A percentile compares a stretch with the other conserved stretches of the same genome.
These are phyloP conservation scores for Caenorhabditis remanei DNA, from an alignment of 1,140 invertebrate genomes.

Conservation along the genomic window DNA sequence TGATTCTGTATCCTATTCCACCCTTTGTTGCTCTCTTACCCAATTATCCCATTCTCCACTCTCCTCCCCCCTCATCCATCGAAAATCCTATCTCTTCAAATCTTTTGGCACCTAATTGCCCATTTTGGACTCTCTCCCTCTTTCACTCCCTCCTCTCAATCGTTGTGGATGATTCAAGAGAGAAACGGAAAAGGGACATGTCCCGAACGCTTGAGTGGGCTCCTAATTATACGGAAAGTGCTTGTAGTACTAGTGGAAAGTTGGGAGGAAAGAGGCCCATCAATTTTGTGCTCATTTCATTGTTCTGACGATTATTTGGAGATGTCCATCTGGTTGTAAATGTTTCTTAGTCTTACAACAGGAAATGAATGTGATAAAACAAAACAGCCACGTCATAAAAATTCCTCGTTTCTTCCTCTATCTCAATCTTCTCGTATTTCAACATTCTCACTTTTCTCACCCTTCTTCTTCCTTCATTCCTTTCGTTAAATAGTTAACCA, in stretches of 20 bases:
- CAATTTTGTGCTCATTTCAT: neutral
- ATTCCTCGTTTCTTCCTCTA: neutral
- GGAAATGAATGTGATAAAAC: conserved; percentile 3
- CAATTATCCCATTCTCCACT: neutral
- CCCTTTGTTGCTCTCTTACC: neutral
- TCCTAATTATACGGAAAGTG: conserved; percentile 24
- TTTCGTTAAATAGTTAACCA: neutral
- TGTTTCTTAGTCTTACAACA: neutral
- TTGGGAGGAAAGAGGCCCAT: neutral
- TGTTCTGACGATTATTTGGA: no score
- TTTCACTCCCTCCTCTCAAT: no score
- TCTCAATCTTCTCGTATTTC: neutral
- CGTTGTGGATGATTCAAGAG: neutral
- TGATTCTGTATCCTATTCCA: no score
- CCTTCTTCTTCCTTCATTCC: neutral
- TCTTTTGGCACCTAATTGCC: conserved; percentile 41
- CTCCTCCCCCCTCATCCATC: neutral
- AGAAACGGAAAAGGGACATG: neutral
- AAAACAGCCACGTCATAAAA: conserved; percentile 16
- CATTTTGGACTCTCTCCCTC: neutral
- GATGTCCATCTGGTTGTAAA: neutral
- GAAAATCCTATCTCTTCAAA: neutral
- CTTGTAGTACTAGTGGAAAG: neutral
- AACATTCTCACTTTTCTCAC: neutral
- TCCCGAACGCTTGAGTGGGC: conserved; percentile 41